Percentiles rank a stretch among this genome's conserved stretches.
Evolutionary conservation across 2,888 invertebrate species (phyloP).

Genomic region (Xanthorhoe designata): DNA sequence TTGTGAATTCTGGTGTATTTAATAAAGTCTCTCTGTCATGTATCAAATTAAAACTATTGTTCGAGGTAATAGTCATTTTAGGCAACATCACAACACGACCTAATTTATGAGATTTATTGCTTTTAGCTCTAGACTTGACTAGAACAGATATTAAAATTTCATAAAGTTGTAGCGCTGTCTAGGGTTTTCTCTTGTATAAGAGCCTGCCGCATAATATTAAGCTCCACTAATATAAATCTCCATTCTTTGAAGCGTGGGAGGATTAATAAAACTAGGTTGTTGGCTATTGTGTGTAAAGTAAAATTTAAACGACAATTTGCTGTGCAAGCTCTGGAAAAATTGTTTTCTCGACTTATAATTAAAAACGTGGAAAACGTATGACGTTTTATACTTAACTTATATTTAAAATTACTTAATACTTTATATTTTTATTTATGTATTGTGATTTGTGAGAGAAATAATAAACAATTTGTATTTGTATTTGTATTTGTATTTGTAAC

Average conservation of each 20-base stretch:
- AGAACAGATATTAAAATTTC: constrained; percentile 72
- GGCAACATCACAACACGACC: constrained; percentile 17
- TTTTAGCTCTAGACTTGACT: constrained; percentile 56
- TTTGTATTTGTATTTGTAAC: no score
- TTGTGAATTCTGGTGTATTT: constrained; percentile 29
- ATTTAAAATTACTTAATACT: no score
- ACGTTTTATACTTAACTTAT: no score
- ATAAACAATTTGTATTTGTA: no score
- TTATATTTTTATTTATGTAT: no score
- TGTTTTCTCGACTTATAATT: neutral
- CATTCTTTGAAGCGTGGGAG: constrained; percentile 59
- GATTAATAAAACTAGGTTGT: constrained; percentile 51
- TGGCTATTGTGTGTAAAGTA: constrained; percentile 35
- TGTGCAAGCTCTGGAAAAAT: constrained; percentile 5
- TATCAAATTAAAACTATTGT: neutral
- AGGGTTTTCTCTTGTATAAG: constrained; percentile 67
- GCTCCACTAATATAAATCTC: constrained; percentile 65
- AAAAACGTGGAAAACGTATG: neutral
- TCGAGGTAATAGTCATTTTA: neutral
- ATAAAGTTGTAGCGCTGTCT: constrained; percentile 66
- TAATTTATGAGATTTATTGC: constrained; percentile 38
- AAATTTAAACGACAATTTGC: constrained; percentile 26
- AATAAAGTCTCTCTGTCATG: no score
- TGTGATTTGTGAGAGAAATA: no score
- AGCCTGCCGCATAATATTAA: constrained; percentile 69